These are phyloP conservation scores for Halesus radiatus DNA, from an alignment of 1,140 invertebrate genomes.

Conservation along the genomic window DNA sequence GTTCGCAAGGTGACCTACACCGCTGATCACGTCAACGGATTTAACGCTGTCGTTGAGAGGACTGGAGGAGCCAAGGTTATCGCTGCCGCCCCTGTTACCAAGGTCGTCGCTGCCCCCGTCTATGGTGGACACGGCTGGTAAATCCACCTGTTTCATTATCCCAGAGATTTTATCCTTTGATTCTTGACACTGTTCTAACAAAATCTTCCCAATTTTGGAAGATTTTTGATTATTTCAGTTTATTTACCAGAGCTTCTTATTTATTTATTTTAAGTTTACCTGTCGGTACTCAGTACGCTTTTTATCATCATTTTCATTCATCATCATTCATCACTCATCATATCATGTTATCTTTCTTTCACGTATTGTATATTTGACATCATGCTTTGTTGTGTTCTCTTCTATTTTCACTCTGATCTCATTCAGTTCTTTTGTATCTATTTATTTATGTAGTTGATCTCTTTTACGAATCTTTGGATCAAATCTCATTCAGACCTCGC, in stretches of 20 bases:
- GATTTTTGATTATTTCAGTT: constrained; percentile 3
- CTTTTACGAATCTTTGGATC: constrained; percentile 41
- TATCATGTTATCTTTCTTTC: background rate
- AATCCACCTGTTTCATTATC: constrained; percentile 53
- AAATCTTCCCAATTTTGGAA: background rate
- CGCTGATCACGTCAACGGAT: constrained; percentile 70
- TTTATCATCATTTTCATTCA: background rate
- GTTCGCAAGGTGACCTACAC: constrained; percentile 73
- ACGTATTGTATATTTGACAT: background rate
- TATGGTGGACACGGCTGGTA: constrained; percentile 59
- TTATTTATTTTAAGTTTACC: background rate
- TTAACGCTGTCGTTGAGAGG: constrained; percentile 72
- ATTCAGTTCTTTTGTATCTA: constrained; percentile 8
- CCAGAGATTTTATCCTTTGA: constrained; percentile 49
- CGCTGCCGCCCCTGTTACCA: constrained; percentile 59
- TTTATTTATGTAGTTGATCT: constrained; percentile 20
- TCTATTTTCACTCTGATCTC: constrained; percentile 20
- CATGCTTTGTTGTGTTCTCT: background rate
- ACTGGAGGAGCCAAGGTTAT: constrained; percentile 66
- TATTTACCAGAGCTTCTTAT: background rate
- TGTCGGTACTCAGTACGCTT: background rate
- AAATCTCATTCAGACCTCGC: constrained; percentile 39
- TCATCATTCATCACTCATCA: constrained; percentile 26
- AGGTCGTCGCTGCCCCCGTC: constrained; percentile 59
- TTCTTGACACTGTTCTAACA: constrained; percentile 6